Conservation (phyloP, 2,888 invertebrate species). For the Eubasilissa splendida region DNA sequence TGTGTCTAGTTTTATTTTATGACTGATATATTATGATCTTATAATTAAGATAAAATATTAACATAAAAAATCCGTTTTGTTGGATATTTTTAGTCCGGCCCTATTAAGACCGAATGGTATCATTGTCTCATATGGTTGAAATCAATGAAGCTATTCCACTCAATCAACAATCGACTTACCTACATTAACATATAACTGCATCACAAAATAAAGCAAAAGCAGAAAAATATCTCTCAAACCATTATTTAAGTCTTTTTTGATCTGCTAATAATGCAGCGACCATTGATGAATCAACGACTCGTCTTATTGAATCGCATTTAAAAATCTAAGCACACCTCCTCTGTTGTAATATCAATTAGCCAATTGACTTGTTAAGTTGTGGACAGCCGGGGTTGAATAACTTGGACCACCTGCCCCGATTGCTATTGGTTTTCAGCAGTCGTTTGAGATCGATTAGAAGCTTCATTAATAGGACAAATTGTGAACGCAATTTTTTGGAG, state of each 20-base stretch:
- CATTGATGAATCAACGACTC: not conserved
- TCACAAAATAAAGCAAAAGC: too few relatives aligned
- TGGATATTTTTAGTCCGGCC: too few relatives aligned
- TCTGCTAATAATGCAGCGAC: conserved; percentile 20
- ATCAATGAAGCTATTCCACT: too few relatives aligned
- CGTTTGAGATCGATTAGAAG: conserved; percentile 12
- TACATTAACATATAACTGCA: too few relatives aligned
- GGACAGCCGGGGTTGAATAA: conserved; percentile 18
- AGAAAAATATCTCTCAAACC: not conserved
- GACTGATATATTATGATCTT: too few relatives aligned
- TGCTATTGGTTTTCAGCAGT: conserved; percentile 19
- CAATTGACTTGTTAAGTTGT: conserved; percentile 46
- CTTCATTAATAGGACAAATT: conserved; percentile 38
- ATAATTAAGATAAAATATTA: too few relatives aligned
- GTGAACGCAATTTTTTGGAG: conserved; percentile 9
- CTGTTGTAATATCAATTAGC: conserved; percentile 50
- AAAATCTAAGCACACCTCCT: conserved; percentile 27
- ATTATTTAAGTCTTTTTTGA: conserved; percentile 7
- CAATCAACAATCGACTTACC: too few relatives aligned
- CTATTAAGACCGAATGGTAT: too few relatives aligned
- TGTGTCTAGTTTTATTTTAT: too few relatives aligned
- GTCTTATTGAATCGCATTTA: not conserved
- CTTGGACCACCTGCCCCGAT: conserved; percentile 12
- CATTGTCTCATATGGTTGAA: too few relatives aligned
- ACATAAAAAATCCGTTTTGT: too few relatives aligned